Conservation (phyloP, 2,797 vertebrate species). For the Hyperoplus immaculatus region DNA sequence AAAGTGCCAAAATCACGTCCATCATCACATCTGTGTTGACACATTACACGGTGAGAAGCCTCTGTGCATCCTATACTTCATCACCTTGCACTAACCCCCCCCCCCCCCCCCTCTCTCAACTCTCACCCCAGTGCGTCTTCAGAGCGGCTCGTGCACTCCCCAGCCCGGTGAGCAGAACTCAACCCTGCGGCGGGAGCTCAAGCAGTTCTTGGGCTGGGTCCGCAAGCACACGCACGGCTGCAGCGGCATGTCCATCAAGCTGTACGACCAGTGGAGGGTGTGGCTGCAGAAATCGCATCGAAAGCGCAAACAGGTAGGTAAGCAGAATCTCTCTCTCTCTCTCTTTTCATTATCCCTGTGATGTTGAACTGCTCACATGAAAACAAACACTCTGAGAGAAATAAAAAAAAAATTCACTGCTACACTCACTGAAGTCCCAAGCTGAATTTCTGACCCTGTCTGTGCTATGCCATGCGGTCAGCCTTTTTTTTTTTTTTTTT, state of each 20-base stretch:
- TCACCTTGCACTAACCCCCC: neutral
- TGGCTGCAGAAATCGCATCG: constrained; percentile 96
- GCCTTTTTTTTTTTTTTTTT: constrained; percentile 9
- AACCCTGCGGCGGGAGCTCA: constrained; percentile 92
- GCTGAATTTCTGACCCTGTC: constrained; percentile 64
- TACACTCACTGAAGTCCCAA: constrained; percentile 52
- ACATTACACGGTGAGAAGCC: neutral
- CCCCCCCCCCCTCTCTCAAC: neutral
- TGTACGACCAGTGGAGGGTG: constrained; percentile 97
- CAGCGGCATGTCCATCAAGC: constrained; percentile 94
- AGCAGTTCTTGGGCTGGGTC: constrained; percentile 97
- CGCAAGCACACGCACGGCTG: constrained; percentile 94
- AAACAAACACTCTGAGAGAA: neutral
- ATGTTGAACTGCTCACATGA: constrained; percentile 3
- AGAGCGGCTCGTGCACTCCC: constrained; percentile 81
- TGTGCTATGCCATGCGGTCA: constrained; percentile 67
- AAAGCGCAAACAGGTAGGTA: constrained; percentile 95
- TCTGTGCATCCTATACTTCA: neutral
- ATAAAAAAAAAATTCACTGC: constrained; percentile 8
- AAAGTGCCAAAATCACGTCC: neutral
- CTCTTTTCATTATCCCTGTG: constrained; percentile 28
- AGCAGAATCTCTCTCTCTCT: constrained; percentile 58
- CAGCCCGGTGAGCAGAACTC: constrained; percentile 90
- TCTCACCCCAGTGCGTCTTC: constrained; percentile 78
- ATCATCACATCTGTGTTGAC: neutral